These are phyloP conservation scores for Chironomus riparius DNA, from an alignment of 2,888 invertebrate species.

Conservation along the genomic window DNA sequence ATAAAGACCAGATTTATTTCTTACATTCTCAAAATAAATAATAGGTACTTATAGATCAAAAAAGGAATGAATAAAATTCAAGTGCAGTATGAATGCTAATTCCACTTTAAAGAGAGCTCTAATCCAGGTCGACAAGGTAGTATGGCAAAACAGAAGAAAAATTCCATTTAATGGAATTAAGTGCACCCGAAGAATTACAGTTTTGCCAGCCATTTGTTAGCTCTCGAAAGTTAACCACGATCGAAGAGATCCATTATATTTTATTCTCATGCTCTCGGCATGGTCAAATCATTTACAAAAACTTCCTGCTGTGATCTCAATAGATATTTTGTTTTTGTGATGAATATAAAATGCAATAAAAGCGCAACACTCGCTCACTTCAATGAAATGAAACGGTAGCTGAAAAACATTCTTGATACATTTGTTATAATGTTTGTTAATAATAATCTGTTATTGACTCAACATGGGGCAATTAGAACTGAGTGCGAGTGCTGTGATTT, in stretches of 20 bases:
- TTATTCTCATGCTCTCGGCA: slow-evolving; percentile 6
- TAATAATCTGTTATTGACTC: slow-evolving; percentile 18
- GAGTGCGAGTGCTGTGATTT: neutral
- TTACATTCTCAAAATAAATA: neutral
- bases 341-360: slow-evolving; percentile 16
- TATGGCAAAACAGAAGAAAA: neutral
- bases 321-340: neutral
- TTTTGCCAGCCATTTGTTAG: slow-evolving; percentile 20
- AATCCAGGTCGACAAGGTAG: neutral
- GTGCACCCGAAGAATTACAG: neutral
- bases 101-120: slow-evolving; percentile 2
- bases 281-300: neutral
- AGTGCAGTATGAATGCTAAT: neutral
- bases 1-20: neutral
- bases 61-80: neutral
- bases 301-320: slow-evolving; percentile 6
- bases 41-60: neutral
- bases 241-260: neutral
- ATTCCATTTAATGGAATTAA: slow-evolving; percentile 21
- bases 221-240: neutral
- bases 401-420: neutral
- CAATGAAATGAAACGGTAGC: slow-evolving; percentile 2
- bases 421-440: no score
- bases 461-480: neutral
- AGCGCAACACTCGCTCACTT: slow-evolving; percentile 14